Conservation (phyloP, 2,797 vertebrate genomes). For the Alosa sapidissima region DNA sequence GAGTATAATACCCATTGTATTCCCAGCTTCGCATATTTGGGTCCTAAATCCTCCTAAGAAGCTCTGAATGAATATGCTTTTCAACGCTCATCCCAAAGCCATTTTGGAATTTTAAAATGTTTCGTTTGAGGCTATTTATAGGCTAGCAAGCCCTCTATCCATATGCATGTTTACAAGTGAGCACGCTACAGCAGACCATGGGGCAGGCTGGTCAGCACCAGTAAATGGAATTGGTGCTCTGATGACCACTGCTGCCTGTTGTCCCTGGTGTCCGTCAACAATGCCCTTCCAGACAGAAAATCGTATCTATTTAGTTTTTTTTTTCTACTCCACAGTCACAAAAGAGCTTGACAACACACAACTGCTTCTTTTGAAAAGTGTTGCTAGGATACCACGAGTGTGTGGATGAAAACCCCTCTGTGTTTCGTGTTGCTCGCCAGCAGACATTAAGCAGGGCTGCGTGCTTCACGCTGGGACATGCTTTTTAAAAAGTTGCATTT, state of each 20-base stretch:
- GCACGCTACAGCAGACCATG: neutral
- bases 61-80: conserved; percentile 2
- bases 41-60: conserved; percentile 1
- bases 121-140: conserved; percentile 1
- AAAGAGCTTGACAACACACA: conserved; percentile 70
- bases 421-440: conserved; percentile 57
- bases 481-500: neutral
- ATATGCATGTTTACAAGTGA: neutral
- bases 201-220: neutral
- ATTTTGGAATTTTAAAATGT: neutral
- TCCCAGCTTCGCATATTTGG: conserved; percentile 5
- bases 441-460: conserved; percentile 35
- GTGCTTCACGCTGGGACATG: neutral
- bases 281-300: conserved; percentile 38
- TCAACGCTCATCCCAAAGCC: neutral
- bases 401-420: conserved; percentile 62
- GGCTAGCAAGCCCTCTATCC: neutral
- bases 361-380: conserved; percentile 75
- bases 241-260: conserved; percentile 31
- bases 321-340: conserved; percentile 59
- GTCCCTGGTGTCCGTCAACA: conserved; percentile 29
- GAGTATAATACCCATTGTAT: conserved; percentile 1
- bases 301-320: conserved; percentile 58
- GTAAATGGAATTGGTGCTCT: conserved; percentile 30
- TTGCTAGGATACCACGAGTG: conserved; percentile 85